Conservation (phyloP, 2,113 vertebrate species). For the Aleadryas rufinucha region DNA sequence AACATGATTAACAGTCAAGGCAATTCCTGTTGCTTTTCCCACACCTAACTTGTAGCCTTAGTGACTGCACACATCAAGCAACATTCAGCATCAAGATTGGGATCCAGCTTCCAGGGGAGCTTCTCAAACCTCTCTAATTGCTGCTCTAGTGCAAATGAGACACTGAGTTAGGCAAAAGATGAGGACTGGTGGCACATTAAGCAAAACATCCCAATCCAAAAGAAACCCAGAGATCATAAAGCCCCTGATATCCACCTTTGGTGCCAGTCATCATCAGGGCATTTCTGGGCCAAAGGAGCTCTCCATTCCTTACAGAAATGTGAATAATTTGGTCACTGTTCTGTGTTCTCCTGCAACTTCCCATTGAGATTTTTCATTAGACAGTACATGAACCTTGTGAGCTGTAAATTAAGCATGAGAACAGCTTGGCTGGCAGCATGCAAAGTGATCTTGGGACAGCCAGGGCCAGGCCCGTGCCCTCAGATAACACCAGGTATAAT, state of each 20-base stretch:
- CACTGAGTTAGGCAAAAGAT: neutral
- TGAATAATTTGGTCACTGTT: neutral
- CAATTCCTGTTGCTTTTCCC: neutral
- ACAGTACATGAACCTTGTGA: neutral
- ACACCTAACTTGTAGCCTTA: neutral
- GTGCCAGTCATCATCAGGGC: too few species aligned
- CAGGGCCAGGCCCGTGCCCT: neutral
- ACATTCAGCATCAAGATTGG: neutral
- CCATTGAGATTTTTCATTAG: neutral
- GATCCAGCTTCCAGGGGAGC: neutral
- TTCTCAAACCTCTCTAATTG: neutral
- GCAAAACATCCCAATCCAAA: neutral
- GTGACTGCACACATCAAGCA: neutral
- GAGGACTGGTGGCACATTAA: neutral
- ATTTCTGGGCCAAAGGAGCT: neutral
- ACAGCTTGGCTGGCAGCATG: neutral
- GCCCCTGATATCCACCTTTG: neutral
- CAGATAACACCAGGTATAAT: neutral
- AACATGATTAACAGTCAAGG: neutral
- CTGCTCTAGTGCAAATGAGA: neutral
- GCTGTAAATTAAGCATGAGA: constrained; percentile 25
- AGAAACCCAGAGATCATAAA: neutral
- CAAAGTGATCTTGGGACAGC: neutral
- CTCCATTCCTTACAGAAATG: neutral
- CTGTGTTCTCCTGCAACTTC: neutral